Conservation (phyloP, 2,113 vertebrate genomes). For the Ardeotis arabs region DNA sequence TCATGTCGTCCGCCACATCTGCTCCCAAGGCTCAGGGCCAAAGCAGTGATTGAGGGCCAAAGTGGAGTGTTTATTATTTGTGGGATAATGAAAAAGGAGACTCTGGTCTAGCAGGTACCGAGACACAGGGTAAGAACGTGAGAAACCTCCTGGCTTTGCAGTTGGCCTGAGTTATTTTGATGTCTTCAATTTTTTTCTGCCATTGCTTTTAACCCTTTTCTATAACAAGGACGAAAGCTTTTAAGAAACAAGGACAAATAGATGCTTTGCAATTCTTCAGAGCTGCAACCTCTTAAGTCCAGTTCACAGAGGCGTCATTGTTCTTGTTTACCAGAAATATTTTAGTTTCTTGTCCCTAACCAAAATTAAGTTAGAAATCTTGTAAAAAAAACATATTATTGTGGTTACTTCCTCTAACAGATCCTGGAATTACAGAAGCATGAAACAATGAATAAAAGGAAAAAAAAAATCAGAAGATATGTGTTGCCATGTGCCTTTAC, state of each 20-base stretch:
- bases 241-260: background rate
- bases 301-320: background rate
- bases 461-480: background rate
- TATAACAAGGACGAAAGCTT: background rate
- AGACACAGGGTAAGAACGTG: fast-evolving
- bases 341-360: background rate
- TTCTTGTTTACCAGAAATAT: conserved; percentile 57
- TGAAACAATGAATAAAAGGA: background rate
- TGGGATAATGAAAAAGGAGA: background rate
- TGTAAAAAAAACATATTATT: conserved; percentile 29
- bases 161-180: background rate
- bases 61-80: background rate
- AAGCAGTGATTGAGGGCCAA: background rate
- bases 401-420: conserved; percentile 24
- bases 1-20: background rate
- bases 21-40: background rate
- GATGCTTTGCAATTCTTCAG: background rate
- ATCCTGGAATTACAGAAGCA: conserved; percentile 20
- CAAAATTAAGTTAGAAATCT: conserved; percentile 42
- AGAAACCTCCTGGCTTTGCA: background rate
- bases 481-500: conserved; percentile 8
- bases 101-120: background rate
- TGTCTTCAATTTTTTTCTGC: background rate
- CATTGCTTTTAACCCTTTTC: conserved; percentile 21
- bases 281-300: background rate